phyloP scores from a whole-genome alignment of 2,113 vertebrate species.

The Zapornia atra region DNA sequence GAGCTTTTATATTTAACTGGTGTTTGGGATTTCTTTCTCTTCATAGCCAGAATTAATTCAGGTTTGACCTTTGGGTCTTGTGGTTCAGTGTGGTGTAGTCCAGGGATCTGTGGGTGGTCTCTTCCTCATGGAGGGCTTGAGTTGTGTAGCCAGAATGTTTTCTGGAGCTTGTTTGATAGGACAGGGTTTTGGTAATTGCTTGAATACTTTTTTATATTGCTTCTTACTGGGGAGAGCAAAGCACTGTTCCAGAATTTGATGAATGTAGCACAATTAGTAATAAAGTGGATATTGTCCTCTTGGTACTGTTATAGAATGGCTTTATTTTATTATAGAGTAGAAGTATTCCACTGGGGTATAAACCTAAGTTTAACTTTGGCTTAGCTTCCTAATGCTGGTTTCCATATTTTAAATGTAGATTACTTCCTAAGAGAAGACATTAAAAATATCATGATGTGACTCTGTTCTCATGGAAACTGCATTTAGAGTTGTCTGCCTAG shows the following conservation, averaged over 20 bases:
- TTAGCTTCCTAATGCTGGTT: slow-evolving; percentile 35
- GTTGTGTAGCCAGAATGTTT: neutral
- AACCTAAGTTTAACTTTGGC: neutral
- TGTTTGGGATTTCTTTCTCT: neutral
- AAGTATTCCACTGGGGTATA: neutral
- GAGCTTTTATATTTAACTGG: neutral
- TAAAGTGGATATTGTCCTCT: neutral
- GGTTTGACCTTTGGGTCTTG: neutral
- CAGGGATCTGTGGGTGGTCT: neutral
- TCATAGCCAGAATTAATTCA: neutral
- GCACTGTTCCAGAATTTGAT: neutral
- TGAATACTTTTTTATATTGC: neutral
- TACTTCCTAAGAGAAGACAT: slow-evolving; percentile 55
- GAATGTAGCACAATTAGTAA: neutral
- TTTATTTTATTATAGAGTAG: neutral
- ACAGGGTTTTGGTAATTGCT: neutral
- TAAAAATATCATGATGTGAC: slow-evolving; percentile 50
- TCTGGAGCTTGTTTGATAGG: neutral
- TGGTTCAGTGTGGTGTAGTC: neutral
- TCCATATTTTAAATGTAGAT: slow-evolving; percentile 60
- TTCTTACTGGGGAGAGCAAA: neutral
- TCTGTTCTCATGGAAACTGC: slow-evolving; percentile 66
- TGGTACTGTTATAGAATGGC: neutral
- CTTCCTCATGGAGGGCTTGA: neutral
- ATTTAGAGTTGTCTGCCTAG: slow-evolving; percentile 40